Evolutionary conservation across 2,797 vertebrate species (phyloP), one percentile per base, ranked within the genome.

Genomic region (Hozukius guyotensis): DNA sequence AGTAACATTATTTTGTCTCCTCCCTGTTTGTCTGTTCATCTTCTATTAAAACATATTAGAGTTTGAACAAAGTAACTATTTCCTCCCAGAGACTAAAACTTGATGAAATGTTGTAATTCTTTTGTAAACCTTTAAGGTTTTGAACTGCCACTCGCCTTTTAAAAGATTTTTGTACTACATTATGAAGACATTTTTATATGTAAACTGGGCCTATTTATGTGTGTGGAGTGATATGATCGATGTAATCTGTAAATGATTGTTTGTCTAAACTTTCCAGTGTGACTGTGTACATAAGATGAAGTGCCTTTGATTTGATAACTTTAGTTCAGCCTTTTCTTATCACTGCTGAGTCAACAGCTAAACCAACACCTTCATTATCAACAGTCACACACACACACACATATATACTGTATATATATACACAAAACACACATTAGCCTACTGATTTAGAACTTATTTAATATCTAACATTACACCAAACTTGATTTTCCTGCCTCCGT

Each of bases 171-270:
- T 87, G 22, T 84, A 67, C 64, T 31, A 36, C 16, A 73, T 24
- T 29, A 13, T 80, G 27, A 53, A 62, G 11, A 32, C 13, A 49
- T 77, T 82, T 77, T 70, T 81, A 16, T 64, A 77, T 73, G 62
- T 68, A 49, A 75, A 67, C 24, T 59, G 13, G 10, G 42, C 16
- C 59, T 87, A 59, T 88, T 74, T 91, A 75, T 89, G 68, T 75
- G 62, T 42, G 60, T 55, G 25, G 6, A 74, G 63, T 65, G 61
- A 78, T 75, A 31, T 24, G 25, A 70, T 29, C 0, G 3, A 65
- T 87, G 66, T 80, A 22, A 83, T 78, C 60, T 83, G 73, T 79
- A 77, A 83, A 82, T 76, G n/a, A 86, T 80, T 27, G 66, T 89
- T 79, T 85, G 75, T 73, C 27, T 56, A 61, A 64, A 57, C 42